Evolutionary conservation across 2,888 invertebrate genomes (phyloP), one percentile per base, ranked within the genome.

Genomic region (Neoascia interrupta): DNA sequence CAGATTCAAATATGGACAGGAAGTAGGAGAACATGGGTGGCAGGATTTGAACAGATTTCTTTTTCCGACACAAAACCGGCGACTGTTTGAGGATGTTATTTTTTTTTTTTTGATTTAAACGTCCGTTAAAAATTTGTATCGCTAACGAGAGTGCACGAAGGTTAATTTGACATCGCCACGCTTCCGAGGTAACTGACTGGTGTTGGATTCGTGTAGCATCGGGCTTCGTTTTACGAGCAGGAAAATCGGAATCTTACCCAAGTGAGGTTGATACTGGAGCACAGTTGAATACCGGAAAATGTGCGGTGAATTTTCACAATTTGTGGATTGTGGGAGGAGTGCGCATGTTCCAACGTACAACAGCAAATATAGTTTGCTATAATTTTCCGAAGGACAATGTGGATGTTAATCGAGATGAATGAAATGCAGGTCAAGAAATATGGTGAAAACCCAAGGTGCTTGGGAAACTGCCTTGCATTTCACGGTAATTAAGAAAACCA

Each of bases 151-250:
- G 43, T 56, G 61, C 73, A 73, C 73, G 61, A 66, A 79, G 66
- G 79, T 79, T 84, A 83, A 84, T 85, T 85, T 86, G 84, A 86
- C 87, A 84, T 85, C 84, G 84, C 86, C 86, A 86, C 87, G 87
- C 84, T 87, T 86, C 87, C 87, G 87, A 87, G 85, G 87, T 85
- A 86, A 87, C 87, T 87, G 87, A 87, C 84, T 87, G 84, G 82
- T 83, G 83, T 83, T 84, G 82, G 82, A 75, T 81, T 81, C 81
- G 68, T 61, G 73, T 56, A 73, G 41, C 79, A 73, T 79, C 73
- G 79, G 79, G 66, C 53, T 73, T 73, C 66, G 56, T 56, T 66
- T 51, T 68, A 61, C 79, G 66, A 28, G 54, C 39, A 47, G 47
- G 45, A 68, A 74, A 16, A 68, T 34, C 61, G 49, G 73, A 56